Evolutionary conservation across 2,113 vertebrate genomes (phyloP), one percentile per base, ranked within the genome.

Genomic region (Lophius piscatorius): DNA sequence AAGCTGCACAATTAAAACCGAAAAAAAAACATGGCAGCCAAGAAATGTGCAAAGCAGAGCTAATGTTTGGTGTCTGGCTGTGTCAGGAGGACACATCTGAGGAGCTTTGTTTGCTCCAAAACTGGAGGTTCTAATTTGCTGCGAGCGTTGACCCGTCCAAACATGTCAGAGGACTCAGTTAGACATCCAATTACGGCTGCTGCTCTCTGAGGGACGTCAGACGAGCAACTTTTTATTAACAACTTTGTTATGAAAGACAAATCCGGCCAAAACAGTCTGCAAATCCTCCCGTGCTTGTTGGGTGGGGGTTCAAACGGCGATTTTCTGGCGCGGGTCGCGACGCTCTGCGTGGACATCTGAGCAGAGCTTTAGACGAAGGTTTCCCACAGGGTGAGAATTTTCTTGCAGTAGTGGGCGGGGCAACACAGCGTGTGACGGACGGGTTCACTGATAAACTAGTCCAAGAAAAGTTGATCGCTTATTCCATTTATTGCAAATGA

Each of bases 121-220:
- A 85, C 82, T 75, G 39, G 74, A 83, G 84, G 63, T 76, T 83
- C 44, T 52, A 83, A 90, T 90, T 89, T 83, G 78, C 82, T 81
- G 50, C 46, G 70, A 88, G 78, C 83, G 84, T 87, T 76, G 81
- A 69, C 76, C 80, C 85, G 84, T 91, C 83, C 80, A 89, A 91
- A 91, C 83, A 87, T 83, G 84, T 89, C 85, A 82, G 66, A 72
- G 74, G 71, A 89, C 86, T 87, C 78, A 55, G 82, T 89, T 85
- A 86, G 83, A 88, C 81, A 84, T 79, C 80, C 88, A 91, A 90
- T 91, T 90, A 91, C 56, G 34, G 79, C 75, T 16, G 68, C 63
- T 29, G 62, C 60, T 81, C 80, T 89, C 78, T 57, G 65, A 47
- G 63, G 81, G 78, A 70, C 67, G 77, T 74, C 65, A 72, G 70